A percentile compares a stretch with the other conserved stretches of the same genome.
Conservation (phyloP, 2,888 invertebrate species). For the Lutraria lutraria region DNA sequence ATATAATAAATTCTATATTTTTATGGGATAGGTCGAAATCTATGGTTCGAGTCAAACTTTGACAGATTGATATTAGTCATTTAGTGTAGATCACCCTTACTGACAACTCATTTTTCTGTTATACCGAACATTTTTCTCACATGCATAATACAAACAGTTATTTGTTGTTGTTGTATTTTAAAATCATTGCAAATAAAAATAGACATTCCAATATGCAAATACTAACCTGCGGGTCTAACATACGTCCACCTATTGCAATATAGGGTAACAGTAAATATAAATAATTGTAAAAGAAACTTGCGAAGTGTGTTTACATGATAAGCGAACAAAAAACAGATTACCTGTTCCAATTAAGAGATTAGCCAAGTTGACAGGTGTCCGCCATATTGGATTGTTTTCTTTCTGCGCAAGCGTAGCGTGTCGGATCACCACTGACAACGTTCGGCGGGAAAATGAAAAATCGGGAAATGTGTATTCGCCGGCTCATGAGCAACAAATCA, state of each 20-base stretch:
- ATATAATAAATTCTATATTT: no score
- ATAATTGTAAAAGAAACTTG: background rate
- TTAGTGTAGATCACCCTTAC: no score
- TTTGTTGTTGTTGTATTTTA: background rate
- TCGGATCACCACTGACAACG: constrained; percentile 63
- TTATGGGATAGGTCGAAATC: no score
- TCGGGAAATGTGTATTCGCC: no score
- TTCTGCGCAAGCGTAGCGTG: constrained; percentile 67
- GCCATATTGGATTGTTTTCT: constrained; percentile 57
- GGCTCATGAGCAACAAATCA: no score
- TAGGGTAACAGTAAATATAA: background rate
- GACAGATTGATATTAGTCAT: no score
- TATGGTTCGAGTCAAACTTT: no score
- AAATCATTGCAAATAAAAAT: background rate
- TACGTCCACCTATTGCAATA: background rate
- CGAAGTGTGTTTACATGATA: constrained; percentile 8
- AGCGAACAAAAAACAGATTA: constrained; percentile 22
- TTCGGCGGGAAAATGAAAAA: constrained; percentile 47
- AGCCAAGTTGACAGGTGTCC: constrained; percentile 60
- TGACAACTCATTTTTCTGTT: no score
- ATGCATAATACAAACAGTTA: background rate
- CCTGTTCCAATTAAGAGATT: constrained; percentile 44
- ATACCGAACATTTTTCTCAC: no score
- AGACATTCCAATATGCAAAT: background rate
- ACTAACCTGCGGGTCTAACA: background rate